Evolutionary conservation across 2,888 invertebrate species (phyloP), one percentile per base, ranked within the genome.

Genomic region (Cacoxenus indagator): DNA sequence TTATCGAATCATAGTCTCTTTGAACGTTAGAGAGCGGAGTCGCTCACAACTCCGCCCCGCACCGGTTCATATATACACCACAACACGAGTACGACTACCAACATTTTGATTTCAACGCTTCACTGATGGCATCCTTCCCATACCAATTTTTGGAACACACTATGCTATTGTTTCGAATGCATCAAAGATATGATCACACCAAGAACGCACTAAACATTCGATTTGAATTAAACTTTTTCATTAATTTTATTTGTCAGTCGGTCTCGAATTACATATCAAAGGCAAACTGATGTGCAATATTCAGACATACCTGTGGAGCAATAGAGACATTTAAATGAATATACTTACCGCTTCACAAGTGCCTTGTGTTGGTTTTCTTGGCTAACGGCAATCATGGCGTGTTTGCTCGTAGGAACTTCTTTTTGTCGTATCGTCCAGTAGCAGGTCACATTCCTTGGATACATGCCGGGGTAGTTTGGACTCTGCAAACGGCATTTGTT

Each of bases 391-490:
- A 96, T 94, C 94, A 96, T 95, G 45, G 96, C 96, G 88, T 95
- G 95, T 86, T 96, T 96, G 88, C 96, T 96, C 55, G 94, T 95
- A 14, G 96, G 95, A 73, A 95, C 93, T 84, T 93, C 93, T 86
- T 95, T 93, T 88, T 96, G 95, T 46, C 95, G 91, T 75, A 96
- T 90, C 73, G 94, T 95, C 91, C 96, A 95, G 87, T 95, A 94
- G 88, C 97, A 98, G 70, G 96, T 95, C 26, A 97, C 96, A 89
- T 97, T 97, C 75, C 96, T 90, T 72, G 87, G 87, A 84, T 88
- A 88, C 91, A 96, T 94, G 69, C 96, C 96, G 11, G 96, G 96
- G 87, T 95, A 96, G 89, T 96, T 96, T 65, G 96, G 96, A 76
- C 95, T 95, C 89, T 96, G 96, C 74, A 96, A 90, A 65, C 95